Percentiles rank a stretch among this genome's conserved stretches.
These are phyloP conservation scores for Forficula auricularia DNA, from an alignment of 1,140 invertebrate genomes.

Conservation along the genomic window DNA sequence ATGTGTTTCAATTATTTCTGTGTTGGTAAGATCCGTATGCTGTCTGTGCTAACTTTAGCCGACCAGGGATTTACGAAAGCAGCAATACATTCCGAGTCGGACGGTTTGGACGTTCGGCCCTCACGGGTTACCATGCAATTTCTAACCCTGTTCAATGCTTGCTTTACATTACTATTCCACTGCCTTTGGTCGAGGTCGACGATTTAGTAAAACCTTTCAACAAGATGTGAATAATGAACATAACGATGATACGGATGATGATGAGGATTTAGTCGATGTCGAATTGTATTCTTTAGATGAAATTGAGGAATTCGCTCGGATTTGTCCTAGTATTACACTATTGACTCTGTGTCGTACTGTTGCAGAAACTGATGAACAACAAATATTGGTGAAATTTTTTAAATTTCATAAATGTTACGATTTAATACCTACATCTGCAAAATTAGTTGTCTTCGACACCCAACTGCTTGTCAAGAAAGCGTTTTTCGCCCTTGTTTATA, in stretches of 20 bases:
- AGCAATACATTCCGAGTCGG: no score
- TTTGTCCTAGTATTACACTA: not conserved
- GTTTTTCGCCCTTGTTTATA: conserved; percentile 96
- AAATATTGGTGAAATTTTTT: conserved; percentile 97
- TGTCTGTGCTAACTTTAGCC: no score
- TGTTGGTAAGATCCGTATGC: no score
- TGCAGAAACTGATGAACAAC: conserved; percentile 89
- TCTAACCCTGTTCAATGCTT: conserved; percentile 33
- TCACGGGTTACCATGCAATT: no score
- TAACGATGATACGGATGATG: conserved; percentile 13
- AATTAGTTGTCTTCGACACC: conserved; percentile 99
- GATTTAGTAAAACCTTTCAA: conserved; percentile 13
- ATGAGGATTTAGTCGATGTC: conserved; percentile 30
- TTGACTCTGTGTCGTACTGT: conserved; percentile 22
- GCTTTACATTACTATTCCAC: conserved; percentile 64
- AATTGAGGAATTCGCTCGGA: conserved; percentile 57
- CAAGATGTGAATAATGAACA: no score
- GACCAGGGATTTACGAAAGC: no score
- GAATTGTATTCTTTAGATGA: conserved; percentile 57
- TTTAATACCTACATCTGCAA: conserved; percentile 95
- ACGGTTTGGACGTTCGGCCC: no score
- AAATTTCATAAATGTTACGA: conserved; percentile 99
- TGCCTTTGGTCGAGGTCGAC: conserved; percentile 32
- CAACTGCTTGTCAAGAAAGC: conserved; percentile 96
- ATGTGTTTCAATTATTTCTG: no score